phyloP scores from a whole-genome alignment of 2,888 invertebrate species.

The Chrysodeixis includens region DNA sequence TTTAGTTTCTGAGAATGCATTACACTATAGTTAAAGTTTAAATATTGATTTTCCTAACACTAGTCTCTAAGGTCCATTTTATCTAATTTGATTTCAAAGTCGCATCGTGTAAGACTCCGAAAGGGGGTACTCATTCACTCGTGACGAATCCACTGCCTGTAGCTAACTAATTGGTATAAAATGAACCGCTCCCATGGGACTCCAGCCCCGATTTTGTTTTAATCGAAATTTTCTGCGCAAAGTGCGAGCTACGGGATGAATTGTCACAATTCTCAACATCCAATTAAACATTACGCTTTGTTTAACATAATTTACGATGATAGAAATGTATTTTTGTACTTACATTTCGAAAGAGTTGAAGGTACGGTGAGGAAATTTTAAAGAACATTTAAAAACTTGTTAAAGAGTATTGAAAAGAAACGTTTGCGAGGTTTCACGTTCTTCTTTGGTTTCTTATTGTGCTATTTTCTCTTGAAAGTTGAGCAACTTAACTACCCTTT shows the following conservation, averaged over 20 bases:
- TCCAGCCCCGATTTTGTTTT: constrained; percentile 81
- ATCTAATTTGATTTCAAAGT: constrained; percentile 8
- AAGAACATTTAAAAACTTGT: constrained; percentile 13
- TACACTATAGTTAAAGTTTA: too few relatives aligned
- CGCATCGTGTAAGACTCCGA: constrained; percentile 57
- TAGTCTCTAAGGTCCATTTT: not conserved
- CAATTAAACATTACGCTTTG: constrained; percentile 62
- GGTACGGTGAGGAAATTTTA: constrained; percentile 3
- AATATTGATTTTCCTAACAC: not conserved
- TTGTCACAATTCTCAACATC: constrained; percentile 63
- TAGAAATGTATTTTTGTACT: constrained; percentile 21
- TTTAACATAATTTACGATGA: constrained; percentile 54
- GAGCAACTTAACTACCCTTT: not conserved
- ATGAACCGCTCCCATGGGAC: constrained; percentile 84
- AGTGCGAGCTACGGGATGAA: constrained; percentile 62
- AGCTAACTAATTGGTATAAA: constrained; percentile 88
- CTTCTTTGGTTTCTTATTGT: constrained; percentile 44
- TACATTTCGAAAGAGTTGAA: constrained; percentile 11
- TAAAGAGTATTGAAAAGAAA: constrained; percentile 32
- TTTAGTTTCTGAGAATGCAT: not conserved
- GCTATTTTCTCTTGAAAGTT: not conserved
- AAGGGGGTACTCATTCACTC: constrained; percentile 86
- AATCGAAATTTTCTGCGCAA: constrained; percentile 79
- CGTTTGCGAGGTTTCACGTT: constrained; percentile 21
- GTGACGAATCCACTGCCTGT: constrained; percentile 86